Percentiles rank a stretch among this genome's conserved stretches.
These are phyloP conservation scores for Uloborus plumipes DNA, from an alignment of 2,888 invertebrate genomes.

Conservation along the genomic window DNA sequence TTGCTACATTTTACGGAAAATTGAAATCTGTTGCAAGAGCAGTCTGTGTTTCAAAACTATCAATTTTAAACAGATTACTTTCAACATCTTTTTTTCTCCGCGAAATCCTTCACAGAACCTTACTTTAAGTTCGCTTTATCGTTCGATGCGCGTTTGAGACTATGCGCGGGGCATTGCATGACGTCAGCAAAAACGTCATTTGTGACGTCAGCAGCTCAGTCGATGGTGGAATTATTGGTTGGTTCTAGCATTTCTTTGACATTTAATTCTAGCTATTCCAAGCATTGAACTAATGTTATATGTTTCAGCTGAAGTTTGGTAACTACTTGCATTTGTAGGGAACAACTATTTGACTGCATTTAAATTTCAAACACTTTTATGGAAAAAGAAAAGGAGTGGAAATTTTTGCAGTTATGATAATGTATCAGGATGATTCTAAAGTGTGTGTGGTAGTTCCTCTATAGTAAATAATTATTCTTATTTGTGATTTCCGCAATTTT, in stretches of 20 bases:
- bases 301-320: slow-evolving; percentile 7
- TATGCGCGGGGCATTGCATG: slow-evolving; percentile 27
- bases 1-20: no score
- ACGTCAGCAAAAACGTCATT: slow-evolving; percentile 52
- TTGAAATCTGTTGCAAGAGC: no score
- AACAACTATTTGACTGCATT: not conserved
- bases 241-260: slow-evolving; percentile 50
- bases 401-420: no score
- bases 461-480: no score
- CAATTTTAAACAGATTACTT: not conserved
- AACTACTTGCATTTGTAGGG: slow-evolving; percentile 6
- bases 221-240: slow-evolving; percentile 54
- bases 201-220: slow-evolving; percentile 52
- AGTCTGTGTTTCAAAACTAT: no score
- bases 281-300: slow-evolving; percentile 13
- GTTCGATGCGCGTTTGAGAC: slow-evolving; percentile 13
- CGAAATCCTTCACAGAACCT: slow-evolving; percentile 22
- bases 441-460: no score
- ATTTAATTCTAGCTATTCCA: slow-evolving; percentile 53
- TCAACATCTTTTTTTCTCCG: not conserved
- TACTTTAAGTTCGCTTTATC: slow-evolving; percentile 8
- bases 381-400: not conserved
- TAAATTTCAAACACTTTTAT: not conserved
- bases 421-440: no score
- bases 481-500: no score